A percentile compares a stretch with the other conserved stretches of the same genome.
These are phyloP conservation scores for Chesias legatella DNA, from an alignment of 2,888 invertebrate genomes.

Conservation along the genomic window DNA sequence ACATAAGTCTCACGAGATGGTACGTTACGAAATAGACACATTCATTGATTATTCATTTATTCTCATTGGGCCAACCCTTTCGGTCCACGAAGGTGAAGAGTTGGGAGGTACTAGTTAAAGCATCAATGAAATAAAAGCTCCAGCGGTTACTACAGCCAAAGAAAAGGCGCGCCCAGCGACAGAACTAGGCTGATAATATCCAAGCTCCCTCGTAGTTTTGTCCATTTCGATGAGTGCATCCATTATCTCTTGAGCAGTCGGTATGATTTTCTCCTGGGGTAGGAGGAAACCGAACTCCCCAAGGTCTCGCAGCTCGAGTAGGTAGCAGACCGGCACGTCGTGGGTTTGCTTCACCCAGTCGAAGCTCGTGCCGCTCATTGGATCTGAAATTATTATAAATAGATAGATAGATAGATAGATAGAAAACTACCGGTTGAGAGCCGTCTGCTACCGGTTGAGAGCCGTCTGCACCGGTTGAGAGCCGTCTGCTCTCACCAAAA, in stretches of 20 bases:
- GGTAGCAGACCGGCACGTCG: slow-evolving; percentile 75
- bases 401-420: too few relatives aligned
- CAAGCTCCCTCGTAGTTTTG: slow-evolving; percentile 49
- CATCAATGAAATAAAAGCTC: slow-evolving; percentile 27
- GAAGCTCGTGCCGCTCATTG: slow-evolving; percentile 73
- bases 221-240: slow-evolving; percentile 74
- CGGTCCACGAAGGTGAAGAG: too few relatives aligned
- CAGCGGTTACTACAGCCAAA: slow-evolving; percentile 27
- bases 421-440: too few relatives aligned
- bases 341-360: slow-evolving; percentile 81
- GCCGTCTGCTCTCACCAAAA: too few relatives aligned
- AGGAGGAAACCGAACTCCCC: slow-evolving; percentile 80
- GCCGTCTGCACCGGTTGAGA: too few relatives aligned
- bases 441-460: too few relatives aligned
- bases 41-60: too few relatives aligned
- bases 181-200: slow-evolving; percentile 43
- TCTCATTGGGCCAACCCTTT: too few relatives aligned
- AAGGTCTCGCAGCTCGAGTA: slow-evolving; percentile 81
- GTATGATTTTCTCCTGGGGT: slow-evolving; percentile 73
- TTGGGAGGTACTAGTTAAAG: neutral
- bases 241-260: slow-evolving; percentile 81
- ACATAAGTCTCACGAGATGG: too few relatives aligned
- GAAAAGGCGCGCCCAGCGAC: slow-evolving; percentile 31
- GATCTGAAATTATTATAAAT: slow-evolving; percentile 47
- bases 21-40: too few relatives aligned